Evolutionary conservation across 2,888 invertebrate genomes (phyloP), one percentile per base, ranked within the genome.

Genomic region (Arge pagana): DNA sequence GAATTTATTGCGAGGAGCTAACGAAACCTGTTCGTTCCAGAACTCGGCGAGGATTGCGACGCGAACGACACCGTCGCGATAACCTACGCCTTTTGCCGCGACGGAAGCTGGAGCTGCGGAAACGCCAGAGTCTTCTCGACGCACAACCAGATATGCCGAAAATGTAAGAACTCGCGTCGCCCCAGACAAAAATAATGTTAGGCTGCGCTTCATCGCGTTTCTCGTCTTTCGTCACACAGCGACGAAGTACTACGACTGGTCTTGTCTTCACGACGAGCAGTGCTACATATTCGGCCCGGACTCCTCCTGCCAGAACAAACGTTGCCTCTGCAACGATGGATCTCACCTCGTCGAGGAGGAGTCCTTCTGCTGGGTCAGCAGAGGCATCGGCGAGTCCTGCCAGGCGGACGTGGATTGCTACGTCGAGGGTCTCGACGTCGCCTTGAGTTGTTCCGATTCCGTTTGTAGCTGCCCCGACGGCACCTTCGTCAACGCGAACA

Each of bases 311-410:
- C 6, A 50, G 1, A 18, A 49, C 0, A 50, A 60, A 1, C 39
- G 11, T 5, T 74, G 74, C 36, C 6, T 55, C 3, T 74, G 74
- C 52, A 61, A 63, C 16, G 56, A 61, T 2, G 51, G 55, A 5
- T 66, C 72, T 3, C 71, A 65, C 26, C 69, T 61, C 23, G 50
- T 63, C 6, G 50, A 61, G 18, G 50, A 56, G 1, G 49, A 68
- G 48, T 48, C 56, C n/a, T 72, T 67, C 50, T 74, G 73, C 48
- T 74, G 74, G 73, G 16, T 37, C 3, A 68, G 59, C n/a, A 64
- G 39, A 30, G 60, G 58, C 6, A 37, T 70, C 3, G 59, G 54
- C 1, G 64, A 71, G 21, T 28, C 1, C 1, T 74, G 73, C 31
- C 8, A 40, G 2, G 21, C 11, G 3, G 50, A 68, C 10, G 28